Evolutionary conservation across 2,797 vertebrate genomes (phyloP).

Genomic region (Selene dorsalis): DNA sequence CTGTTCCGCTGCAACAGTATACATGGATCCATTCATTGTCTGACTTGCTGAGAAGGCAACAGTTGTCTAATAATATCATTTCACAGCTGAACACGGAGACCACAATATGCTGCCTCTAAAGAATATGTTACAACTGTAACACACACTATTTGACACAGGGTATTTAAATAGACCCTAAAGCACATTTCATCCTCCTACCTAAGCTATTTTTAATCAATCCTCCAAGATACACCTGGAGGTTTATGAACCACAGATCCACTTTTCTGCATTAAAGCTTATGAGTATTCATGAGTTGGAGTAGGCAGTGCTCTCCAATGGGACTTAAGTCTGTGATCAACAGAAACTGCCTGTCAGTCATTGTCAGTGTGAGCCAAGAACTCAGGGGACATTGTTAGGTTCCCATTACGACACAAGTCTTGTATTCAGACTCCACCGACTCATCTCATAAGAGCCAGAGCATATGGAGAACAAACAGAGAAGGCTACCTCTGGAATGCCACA

Average conservation of each 20-base stretch:
- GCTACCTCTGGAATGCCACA: constrained; percentile 47
- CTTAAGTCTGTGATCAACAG: constrained; percentile 67
- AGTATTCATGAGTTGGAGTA: constrained; percentile 64
- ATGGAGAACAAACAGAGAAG: constrained; percentile 61
- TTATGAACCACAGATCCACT: constrained; percentile 31
- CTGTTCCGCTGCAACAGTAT: constrained; percentile 3
- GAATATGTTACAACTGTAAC: neutral
- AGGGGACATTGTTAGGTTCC: constrained; percentile 63
- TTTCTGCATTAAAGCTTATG: constrained; percentile 39
- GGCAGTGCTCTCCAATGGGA: constrained; percentile 47
- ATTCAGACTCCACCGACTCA: constrained; percentile 30
- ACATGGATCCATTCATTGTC: constrained; percentile 13
- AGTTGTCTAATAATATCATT: neutral
- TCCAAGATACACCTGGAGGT: constrained; percentile 42
- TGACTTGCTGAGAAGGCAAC: constrained; percentile 13
- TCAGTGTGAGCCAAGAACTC: constrained; percentile 59
- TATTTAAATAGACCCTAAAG: constrained; percentile 40
- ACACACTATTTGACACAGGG: constrained; percentile 10
- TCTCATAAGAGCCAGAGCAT: constrained; percentile 55
- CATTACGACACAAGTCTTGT: constrained; percentile 47
- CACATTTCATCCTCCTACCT: constrained; percentile 19
- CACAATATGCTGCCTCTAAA: neutral
- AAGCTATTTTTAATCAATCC: constrained; percentile 46
- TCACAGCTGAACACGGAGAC: neutral
- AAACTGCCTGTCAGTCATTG: constrained; percentile 63